Conservation (phyloP, 1,140 invertebrate species). For the Bathynomus jamesi region DNA sequence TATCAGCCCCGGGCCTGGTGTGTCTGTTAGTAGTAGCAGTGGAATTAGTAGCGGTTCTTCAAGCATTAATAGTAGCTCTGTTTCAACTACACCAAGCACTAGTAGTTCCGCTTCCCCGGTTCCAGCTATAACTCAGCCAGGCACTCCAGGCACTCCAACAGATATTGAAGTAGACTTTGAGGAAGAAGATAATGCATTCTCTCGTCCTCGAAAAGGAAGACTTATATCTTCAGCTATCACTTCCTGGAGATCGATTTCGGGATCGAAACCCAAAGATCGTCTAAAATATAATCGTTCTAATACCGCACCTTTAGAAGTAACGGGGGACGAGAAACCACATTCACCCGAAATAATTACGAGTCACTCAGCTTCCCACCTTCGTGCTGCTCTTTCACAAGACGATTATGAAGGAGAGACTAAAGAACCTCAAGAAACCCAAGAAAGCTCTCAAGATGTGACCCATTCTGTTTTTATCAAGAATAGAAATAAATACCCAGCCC, state of each 20-base stretch:
- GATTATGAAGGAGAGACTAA: background rate
- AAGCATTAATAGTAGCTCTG: slow-evolving; percentile 23
- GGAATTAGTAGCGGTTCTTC: slow-evolving; percentile 20
- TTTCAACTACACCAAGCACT: slow-evolving; percentile 27
- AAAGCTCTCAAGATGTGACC: background rate
- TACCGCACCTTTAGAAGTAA: slow-evolving; percentile 33
- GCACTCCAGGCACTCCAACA: slow-evolving; percentile 13
- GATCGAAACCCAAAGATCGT: slow-evolving; percentile 7
- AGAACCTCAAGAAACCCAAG: background rate
- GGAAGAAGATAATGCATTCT: slow-evolving; percentile 28
- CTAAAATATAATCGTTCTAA: slow-evolving; percentile 30
- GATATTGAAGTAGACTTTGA: slow-evolving; percentile 28
- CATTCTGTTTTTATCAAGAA: slow-evolving; percentile 31
- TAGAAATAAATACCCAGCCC: slow-evolving; percentile 32
- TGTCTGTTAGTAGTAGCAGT: slow-evolving; percentile 5
- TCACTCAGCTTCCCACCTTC: slow-evolving; percentile 29
- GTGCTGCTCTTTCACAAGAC: slow-evolving; percentile 11
- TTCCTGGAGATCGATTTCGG: slow-evolving; percentile 34
- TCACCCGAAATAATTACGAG: slow-evolving; percentile 22
- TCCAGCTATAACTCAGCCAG: slow-evolving; percentile 8
- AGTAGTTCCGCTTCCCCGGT: slow-evolving; percentile 30
- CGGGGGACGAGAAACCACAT: slow-evolving; percentile 17
- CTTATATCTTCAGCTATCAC: slow-evolving; percentile 34
- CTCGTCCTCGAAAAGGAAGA: slow-evolving; percentile 24
- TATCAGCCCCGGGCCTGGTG: slow-evolving; percentile 8